These are phyloP conservation scores for Momotus momota DNA, from an alignment of 2,797 vertebrate species.

Conservation along the genomic window DNA sequence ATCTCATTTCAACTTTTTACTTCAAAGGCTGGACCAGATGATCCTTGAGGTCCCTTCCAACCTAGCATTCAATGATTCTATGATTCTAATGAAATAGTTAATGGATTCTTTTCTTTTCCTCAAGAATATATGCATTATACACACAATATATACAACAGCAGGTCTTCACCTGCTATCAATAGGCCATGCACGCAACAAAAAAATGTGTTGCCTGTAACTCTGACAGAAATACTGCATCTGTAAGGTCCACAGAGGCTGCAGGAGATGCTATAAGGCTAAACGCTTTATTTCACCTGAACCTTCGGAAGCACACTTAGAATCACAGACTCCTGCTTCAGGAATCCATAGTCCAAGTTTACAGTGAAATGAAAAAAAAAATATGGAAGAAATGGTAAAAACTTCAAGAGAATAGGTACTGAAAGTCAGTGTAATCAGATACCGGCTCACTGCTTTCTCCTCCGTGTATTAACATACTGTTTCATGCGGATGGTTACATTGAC, in stretches of 20 bases:
- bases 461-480: neutral
- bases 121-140: neutral
- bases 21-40: too few relatives aligned
- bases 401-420: neutral
- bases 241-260: neutral
- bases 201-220: neutral
- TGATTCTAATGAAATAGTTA: neutral
- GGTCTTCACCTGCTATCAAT: neutral
- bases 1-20: too few relatives aligned
- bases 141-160: neutral
- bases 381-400: neutral
- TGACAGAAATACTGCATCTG: neutral
- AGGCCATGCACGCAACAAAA: neutral
- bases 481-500: neutral
- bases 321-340: neutral
- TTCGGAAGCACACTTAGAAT: neutral
- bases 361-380: neutral
- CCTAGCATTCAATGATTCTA: too few relatives aligned
- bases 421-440: neutral
- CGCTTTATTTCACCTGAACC: too few relatives aligned
- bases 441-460: neutral
- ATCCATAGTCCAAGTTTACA: neutral
- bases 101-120: fast-evolving
- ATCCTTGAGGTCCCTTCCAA: too few relatives aligned
- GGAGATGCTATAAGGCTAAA: neutral